A percentile compares a stretch with the other conserved stretches of the same genome.
These are phyloP conservation scores for Hexactinellida sp. DNA, from an alignment of 37 sponge, comb jelly and placozoan genomes.

Conservation along the genomic window DNA sequence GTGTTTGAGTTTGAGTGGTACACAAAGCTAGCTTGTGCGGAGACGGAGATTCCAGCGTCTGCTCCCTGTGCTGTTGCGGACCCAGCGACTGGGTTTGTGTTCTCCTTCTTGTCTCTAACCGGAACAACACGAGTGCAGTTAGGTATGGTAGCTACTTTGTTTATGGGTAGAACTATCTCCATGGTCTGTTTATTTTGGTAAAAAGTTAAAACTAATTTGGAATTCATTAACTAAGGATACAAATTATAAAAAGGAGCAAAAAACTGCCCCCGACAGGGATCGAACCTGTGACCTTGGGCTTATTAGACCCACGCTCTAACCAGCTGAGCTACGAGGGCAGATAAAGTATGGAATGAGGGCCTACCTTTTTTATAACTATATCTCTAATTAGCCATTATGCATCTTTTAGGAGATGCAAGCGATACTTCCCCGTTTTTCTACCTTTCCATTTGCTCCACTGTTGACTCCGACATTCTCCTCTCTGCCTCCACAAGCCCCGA, in stretches of 20 bases:
- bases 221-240: too few relatives aligned
- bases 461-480: not conserved
- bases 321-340: conserved; percentile 16
- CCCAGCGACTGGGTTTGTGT: not conserved
- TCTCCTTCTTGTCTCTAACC: not conserved
- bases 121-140: not conserved
- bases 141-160: not conserved
- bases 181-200: not conserved
- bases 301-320: conserved; percentile 19
- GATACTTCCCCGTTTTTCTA: not conserved
- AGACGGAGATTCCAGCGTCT: not conserved
- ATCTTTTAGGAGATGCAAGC: not conserved
- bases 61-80: not conserved
- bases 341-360: not conserved
- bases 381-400: not conserved
- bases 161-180: not conserved
- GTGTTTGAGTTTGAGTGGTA: conserved; percentile 3
- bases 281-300: conserved; percentile 19
- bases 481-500: not conserved
- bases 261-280: conserved; percentile 8
- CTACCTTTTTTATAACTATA: too few relatives aligned
- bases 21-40: conserved; percentile 6
- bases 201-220: too few relatives aligned
- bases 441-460: not conserved
- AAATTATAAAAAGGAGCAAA: too few relatives aligned